A percentile compares a stretch with the other conserved stretches of the same genome.
Conservation (phyloP, 2,113 vertebrate species). For the Pelusios castaneus region DNA sequence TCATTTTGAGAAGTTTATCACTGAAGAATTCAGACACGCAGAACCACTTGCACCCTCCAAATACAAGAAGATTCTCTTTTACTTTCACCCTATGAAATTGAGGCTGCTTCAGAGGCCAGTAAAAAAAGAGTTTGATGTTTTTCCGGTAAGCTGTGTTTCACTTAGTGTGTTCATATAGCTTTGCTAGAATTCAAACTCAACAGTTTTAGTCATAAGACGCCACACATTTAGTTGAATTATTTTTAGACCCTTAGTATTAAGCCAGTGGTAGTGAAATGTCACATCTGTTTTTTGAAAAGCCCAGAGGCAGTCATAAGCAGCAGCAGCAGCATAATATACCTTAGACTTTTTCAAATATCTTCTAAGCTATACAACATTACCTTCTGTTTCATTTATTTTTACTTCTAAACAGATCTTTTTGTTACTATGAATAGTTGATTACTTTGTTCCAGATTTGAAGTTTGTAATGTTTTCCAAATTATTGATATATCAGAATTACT, state of each 20-base stretch:
- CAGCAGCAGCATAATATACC: constrained; percentile 34
- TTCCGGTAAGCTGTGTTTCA: constrained; percentile 25
- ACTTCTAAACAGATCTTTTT: constrained; percentile 42
- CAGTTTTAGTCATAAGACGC: constrained; percentile 38
- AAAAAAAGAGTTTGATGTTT: background rate
- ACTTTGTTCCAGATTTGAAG: background rate
- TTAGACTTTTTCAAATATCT: constrained; percentile 50
- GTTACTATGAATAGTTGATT: background rate
- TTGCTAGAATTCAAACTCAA: constrained; percentile 45
- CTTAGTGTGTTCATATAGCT: constrained; percentile 27
- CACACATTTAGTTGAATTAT: constrained; percentile 30
- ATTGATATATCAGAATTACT: constrained; percentile 55
- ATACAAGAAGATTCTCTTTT: background rate
- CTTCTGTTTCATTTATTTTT: constrained; percentile 38
- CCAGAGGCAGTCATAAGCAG: constrained; percentile 13
- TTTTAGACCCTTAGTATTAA: constrained; percentile 38
- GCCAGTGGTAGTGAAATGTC: constrained; percentile 57
- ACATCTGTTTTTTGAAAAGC: constrained; percentile 59
- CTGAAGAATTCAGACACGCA: background rate
- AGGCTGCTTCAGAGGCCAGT: background rate
- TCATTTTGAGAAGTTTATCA: background rate
- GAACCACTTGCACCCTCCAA: background rate
- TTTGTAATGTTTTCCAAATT: constrained; percentile 27
- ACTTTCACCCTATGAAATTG: background rate
- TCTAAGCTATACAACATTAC: constrained; percentile 43